Conservation (phyloP, 2,797 vertebrate genomes). For the Adelosebastes latens region DNA sequence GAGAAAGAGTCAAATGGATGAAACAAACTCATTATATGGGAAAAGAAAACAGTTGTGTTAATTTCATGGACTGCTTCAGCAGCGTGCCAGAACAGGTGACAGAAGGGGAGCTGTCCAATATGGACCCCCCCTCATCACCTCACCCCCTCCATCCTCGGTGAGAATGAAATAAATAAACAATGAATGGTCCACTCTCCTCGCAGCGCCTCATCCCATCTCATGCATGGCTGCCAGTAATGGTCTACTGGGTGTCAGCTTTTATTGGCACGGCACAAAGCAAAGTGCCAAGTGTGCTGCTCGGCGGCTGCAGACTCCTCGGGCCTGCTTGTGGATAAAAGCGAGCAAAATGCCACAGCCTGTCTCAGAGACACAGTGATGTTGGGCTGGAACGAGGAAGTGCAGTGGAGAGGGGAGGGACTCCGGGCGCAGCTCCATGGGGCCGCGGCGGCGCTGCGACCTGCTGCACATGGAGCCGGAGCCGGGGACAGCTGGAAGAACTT, state of each 20-base stretch:
- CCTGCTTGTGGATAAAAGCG: slow-evolving; percentile 85
- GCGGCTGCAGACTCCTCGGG: slow-evolving; percentile 68
- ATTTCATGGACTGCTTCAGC: slow-evolving; percentile 69
- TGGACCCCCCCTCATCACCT: slow-evolving; percentile 11
- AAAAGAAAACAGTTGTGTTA: slow-evolving; percentile 56
- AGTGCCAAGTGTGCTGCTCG: slow-evolving; percentile 79
- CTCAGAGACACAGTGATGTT: slow-evolving; percentile 86
- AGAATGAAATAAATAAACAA: slow-evolving; percentile 87
- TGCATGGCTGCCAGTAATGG: slow-evolving; percentile 88
- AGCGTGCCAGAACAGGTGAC: slow-evolving; percentile 78
- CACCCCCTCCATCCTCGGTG: slow-evolving; percentile 56
- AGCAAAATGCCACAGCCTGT: slow-evolving; percentile 81
- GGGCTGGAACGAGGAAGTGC: slow-evolving; percentile 94
- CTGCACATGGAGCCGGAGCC: slow-evolving; percentile 90
- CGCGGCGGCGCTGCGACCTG: slow-evolving; percentile 83
- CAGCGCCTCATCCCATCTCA: slow-evolving; percentile 87
- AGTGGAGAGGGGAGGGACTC: slow-evolving; percentile 91
- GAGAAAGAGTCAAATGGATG: slow-evolving; percentile 10
- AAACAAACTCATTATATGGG: slow-evolving; percentile 41
- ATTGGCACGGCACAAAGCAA: slow-evolving; percentile 86
- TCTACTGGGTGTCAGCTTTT: slow-evolving; percentile 87
- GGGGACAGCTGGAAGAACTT: slow-evolving; percentile 87
- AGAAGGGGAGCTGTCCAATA: slow-evolving; percentile 68
- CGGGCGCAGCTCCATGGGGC: slow-evolving; percentile 86
- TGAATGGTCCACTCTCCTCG: slow-evolving; percentile 83